phyloP scores from a whole-genome alignment of 2,797 vertebrate genomes.

The Melanotaenia trifasciata region DNA sequence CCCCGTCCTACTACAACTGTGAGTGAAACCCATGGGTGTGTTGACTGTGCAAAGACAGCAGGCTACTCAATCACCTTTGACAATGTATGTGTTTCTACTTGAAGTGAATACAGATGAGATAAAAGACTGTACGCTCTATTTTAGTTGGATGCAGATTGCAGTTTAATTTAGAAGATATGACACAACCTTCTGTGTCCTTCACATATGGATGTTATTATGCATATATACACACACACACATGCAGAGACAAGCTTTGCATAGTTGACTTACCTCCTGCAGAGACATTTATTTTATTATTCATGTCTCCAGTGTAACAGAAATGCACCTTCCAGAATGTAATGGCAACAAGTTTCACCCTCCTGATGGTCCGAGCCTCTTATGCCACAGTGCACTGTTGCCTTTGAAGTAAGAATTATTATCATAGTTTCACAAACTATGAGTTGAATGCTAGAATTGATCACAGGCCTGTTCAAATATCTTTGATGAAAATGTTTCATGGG shows the following conservation, averaged over 20 bases:
- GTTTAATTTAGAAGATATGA: conserved; percentile 43
- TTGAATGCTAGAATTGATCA: background rate
- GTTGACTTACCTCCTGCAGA: conserved; percentile 55
- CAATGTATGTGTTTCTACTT: conserved; percentile 54
- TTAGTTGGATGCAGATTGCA: conserved; percentile 44
- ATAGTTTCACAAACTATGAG: conserved; percentile 7
- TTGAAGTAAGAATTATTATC: conserved; percentile 8
- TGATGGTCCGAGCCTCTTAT: conserved; percentile 2
- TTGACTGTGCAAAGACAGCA: conserved; percentile 63
- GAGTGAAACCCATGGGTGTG: conserved; percentile 54
- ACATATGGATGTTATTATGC: conserved; percentile 30
- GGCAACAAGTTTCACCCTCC: background rate
- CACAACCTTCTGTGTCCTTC: conserved; percentile 72
- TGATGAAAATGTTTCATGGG: conserved; percentile 7
- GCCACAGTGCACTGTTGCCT: background rate
- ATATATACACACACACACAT: conserved; percentile 16
- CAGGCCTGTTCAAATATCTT: conserved; percentile 1
- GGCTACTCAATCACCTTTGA: conserved; percentile 72
- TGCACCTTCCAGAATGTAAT: conserved; percentile 13
- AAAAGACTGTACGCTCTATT: conserved; percentile 32
- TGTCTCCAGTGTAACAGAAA: conserved; percentile 49
- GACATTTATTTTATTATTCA: conserved; percentile 63
- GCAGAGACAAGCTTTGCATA: conserved; percentile 37
- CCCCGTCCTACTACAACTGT: conserved; percentile 27
- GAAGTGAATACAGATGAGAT: conserved; percentile 68